These are phyloP conservation scores for Cataglyphis rosenhaueri DNA, from an alignment of 2,888 invertebrate species.

Conservation along the genomic window DNA sequence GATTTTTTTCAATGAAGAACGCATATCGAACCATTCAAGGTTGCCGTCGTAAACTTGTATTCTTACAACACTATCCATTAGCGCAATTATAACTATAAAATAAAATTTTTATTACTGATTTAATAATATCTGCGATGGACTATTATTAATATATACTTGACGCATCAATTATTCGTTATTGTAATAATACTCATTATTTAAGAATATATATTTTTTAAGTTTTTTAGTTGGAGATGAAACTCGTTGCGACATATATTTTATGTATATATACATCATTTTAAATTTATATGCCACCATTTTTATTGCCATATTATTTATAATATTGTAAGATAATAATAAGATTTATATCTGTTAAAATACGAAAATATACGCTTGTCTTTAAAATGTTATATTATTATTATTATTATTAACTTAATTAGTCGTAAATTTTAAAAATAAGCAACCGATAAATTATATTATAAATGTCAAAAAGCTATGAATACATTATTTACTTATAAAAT, in stretches of 20 bases:
- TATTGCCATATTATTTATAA: slow-evolving; percentile 6
- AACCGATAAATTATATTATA: background rate
- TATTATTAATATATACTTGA: background rate
- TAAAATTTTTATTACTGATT: background rate
- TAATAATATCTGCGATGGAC: background rate
- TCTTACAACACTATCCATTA: background rate
- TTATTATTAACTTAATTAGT: slow-evolving; percentile 16
- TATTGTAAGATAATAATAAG: background rate
- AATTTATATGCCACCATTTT: background rate
- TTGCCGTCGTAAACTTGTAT: background rate
- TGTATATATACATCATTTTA: background rate
- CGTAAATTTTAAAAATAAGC: background rate
- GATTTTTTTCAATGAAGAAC: slow-evolving; percentile 1
- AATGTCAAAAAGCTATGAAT: background rate
- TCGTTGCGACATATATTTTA: background rate
- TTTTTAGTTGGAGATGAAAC: background rate
- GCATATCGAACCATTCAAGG: background rate
- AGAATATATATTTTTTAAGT: background rate
- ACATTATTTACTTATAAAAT: background rate
- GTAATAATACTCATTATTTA: slow-evolving; percentile 3
- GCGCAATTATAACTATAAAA: background rate
- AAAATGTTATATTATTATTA: background rate
- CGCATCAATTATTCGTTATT: slow-evolving; percentile 7
- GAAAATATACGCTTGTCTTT: background rate
- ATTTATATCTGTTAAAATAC: background rate